A percentile compares a stretch with the other conserved stretches of the same genome.
Evolutionary conservation across 2,113 vertebrate species (phyloP).

Genomic region (Neopipo cinnamomea): DNA sequence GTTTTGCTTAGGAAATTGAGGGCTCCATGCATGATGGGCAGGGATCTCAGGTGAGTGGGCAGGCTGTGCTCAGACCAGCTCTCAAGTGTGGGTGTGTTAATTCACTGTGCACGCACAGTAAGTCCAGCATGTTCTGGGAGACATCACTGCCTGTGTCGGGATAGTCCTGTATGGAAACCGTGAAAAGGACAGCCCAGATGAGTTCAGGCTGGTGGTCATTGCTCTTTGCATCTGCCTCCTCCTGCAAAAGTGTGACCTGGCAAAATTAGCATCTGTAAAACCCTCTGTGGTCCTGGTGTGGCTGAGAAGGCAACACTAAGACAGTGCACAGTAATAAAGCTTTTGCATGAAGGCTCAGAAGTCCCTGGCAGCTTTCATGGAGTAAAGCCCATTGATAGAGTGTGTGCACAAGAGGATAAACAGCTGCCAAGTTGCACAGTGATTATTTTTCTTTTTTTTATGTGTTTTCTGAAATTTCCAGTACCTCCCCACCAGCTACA

Average conservation of each 20-base stretch:
- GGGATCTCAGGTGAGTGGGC: neutral
- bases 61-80: neutral
- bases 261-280: neutral
- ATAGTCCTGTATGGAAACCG: neutral
- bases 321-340: neutral
- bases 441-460: neutral
- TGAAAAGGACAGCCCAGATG: neutral
- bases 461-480: neutral
- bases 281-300: neutral
- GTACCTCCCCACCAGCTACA: neutral
- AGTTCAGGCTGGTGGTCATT: neutral
- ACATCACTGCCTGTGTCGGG: neutral
- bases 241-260: neutral
- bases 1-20: neutral
- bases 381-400: neutral
- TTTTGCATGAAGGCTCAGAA: neutral
- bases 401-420: neutral
- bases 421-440: neutral
- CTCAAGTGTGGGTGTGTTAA: neutral
- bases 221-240: neutral
- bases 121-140: neutral
- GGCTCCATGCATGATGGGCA: accelerated
- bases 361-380: neutral
- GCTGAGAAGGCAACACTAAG: neutral
- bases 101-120: accelerated